These are phyloP conservation scores for Amiota minor DNA, from an alignment of 2,888 invertebrate genomes.

Conservation along the genomic window DNA sequence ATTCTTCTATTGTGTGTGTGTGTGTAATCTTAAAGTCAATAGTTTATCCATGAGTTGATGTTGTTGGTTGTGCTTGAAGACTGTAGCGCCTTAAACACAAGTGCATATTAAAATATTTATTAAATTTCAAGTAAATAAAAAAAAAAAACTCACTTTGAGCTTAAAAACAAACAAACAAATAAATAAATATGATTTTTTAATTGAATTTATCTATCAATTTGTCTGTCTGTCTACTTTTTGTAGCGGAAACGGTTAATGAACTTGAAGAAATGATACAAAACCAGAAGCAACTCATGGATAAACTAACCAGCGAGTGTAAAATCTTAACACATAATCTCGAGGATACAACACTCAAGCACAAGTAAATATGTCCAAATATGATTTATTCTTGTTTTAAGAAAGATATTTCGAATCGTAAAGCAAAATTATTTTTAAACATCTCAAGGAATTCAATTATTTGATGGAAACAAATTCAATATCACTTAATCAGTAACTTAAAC, in stretches of 20 bases:
- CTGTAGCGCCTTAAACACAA: conserved; percentile 1
- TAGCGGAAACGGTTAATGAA: conserved; percentile 91
- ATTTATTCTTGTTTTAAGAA: background rate
- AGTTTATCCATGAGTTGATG: conserved; percentile 81
- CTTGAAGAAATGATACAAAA: conserved; percentile 91
- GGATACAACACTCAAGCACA: conserved; percentile 89
- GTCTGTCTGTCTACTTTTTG: conserved; percentile 73
- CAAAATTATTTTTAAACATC: background rate
- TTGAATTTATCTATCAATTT: background rate
- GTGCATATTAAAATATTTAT: background rate
- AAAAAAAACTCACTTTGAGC: background rate
- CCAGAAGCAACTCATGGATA: conserved; percentile 94
- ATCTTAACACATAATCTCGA: conserved; percentile 91
- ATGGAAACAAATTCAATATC: too few relatives aligned
- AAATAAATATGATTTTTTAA: background rate
- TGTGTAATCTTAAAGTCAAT: conserved; percentile 74
- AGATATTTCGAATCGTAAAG: background rate
- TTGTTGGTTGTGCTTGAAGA: conserved; percentile 46
- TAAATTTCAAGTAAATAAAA: conserved; percentile 11
- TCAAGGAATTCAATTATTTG: too few relatives aligned
- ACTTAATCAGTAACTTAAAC: background rate
- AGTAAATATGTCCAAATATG: conserved; percentile 75
- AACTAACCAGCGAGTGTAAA: conserved; percentile 91
- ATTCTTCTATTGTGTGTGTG: conserved; percentile 14
- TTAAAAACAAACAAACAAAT: background rate